Conservation (phyloP, 2,113 vertebrate species). For the Petrocephalus microphthalmus region DNA sequence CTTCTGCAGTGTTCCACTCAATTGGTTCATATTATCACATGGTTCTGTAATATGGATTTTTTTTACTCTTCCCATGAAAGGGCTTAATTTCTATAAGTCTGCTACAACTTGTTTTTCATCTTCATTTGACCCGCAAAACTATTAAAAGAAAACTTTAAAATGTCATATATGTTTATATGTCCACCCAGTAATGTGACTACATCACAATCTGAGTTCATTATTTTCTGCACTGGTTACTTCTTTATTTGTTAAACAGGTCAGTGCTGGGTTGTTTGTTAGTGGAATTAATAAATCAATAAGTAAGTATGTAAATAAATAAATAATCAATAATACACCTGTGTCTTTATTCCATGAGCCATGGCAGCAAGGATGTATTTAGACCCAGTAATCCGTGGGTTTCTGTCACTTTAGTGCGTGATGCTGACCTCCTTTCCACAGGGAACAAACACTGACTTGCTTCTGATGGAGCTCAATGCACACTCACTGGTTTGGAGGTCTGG, state of each 20-base stretch:
- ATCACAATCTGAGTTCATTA: not conserved
- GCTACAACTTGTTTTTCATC: not conserved
- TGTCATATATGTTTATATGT: not conserved
- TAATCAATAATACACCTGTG: not conserved
- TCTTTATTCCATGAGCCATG: not conserved
- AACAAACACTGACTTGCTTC: not conserved
- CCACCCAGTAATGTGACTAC: not conserved
- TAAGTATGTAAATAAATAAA: not conserved
- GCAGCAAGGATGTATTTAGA: not conserved
- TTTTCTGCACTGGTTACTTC: not conserved
- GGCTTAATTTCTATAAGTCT: not conserved
- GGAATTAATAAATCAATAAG: too few relatives aligned
- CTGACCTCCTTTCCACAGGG: too few relatives aligned
- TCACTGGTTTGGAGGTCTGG: not conserved
- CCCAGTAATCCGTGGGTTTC: not conserved
- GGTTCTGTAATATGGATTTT: not conserved
- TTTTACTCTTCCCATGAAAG: not conserved
- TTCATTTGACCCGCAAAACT: not conserved
- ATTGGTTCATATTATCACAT: not conserved
- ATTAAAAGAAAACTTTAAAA: not conserved
- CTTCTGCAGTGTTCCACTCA: not conserved
- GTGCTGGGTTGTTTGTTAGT: not conserved
- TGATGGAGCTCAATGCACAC: not conserved
- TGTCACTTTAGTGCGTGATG: not conserved
- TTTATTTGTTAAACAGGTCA: not conserved